Conservation (phyloP, 92 coral and sea anemone genomes). For the Palythoa grandis region DNA sequence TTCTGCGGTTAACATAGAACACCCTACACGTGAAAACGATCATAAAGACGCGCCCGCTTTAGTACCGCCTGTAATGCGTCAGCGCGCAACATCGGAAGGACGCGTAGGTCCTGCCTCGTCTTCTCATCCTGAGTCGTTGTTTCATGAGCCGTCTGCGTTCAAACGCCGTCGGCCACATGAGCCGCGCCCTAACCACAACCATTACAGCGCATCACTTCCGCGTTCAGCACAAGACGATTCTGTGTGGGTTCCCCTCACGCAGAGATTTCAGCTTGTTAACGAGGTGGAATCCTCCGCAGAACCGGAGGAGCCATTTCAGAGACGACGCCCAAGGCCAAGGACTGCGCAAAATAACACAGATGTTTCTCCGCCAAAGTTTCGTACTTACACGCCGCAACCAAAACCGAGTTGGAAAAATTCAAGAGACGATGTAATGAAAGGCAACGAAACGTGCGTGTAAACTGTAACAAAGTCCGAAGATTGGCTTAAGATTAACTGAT, state of each 20-base stretch:
- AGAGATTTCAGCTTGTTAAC: slow-evolving; percentile 74
- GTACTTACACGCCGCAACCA: slow-evolving; percentile 68
- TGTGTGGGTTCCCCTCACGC: slow-evolving; percentile 89
- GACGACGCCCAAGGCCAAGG: slow-evolving; percentile 62
- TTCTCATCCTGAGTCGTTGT: slow-evolving; percentile 19
- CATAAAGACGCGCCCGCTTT: slow-evolving; percentile 39
- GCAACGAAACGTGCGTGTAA: slow-evolving; percentile 42
- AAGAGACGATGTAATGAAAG: neutral
- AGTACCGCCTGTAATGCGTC: slow-evolving; percentile 48
- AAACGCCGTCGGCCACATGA: slow-evolving; percentile 45
- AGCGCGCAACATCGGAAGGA: slow-evolving; percentile 63
- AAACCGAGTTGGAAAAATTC: slow-evolving; percentile 47
- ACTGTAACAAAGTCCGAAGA: neutral
- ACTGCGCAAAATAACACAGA: slow-evolving; percentile 56
- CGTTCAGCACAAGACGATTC: slow-evolving; percentile 60
- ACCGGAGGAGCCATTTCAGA: slow-evolving; percentile 71
- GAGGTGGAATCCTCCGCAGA: slow-evolving; percentile 65
- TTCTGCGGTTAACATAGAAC: slow-evolving; percentile 47
- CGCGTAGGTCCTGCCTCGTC: slow-evolving; percentile 41
- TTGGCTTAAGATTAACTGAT: too few species aligned
- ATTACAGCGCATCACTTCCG: slow-evolving; percentile 47
- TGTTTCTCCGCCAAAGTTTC: slow-evolving; percentile 64
- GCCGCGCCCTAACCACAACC: slow-evolving; percentile 57
- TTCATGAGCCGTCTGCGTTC: slow-evolving; percentile 44
- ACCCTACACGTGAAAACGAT: slow-evolving; percentile 21